Conservation (phyloP, 2,113 vertebrate species). For the Callionymus lyra region DNA sequence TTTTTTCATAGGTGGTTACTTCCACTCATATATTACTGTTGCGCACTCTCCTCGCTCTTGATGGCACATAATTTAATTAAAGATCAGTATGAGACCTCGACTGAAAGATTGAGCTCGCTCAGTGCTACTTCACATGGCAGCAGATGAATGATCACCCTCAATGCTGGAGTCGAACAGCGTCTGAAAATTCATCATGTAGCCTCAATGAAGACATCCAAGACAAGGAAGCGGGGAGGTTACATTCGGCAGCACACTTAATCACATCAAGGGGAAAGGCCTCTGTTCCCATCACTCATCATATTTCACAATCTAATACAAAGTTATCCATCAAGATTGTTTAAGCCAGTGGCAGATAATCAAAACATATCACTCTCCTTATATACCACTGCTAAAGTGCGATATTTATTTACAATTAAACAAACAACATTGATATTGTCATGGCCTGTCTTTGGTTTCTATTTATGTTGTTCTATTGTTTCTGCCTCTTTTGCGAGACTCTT, state of each 20-base stretch:
- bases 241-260: slow-evolving; percentile 27
- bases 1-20: neutral
- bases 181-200: slow-evolving; percentile 35
- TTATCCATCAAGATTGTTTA: slow-evolving; percentile 38
- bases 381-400: too few species aligned
- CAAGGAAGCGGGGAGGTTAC: slow-evolving; percentile 33
- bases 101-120: slow-evolving; percentile 34
- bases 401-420: too few species aligned
- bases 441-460: too few species aligned
- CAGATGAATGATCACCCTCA: slow-evolving; percentile 42
- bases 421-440: too few species aligned
- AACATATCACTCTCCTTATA: too few species aligned
- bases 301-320: slow-evolving; percentile 44
- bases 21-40: slow-evolving; percentile 39
- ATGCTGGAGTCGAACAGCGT: slow-evolving; percentile 17
- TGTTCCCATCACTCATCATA: slow-evolving; percentile 46
- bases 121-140: slow-evolving; percentile 43
- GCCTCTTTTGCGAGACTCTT: too few species aligned
- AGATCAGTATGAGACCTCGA: slow-evolving; percentile 24
- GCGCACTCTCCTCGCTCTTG: slow-evolving; percentile 1
- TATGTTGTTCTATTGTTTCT: too few species aligned
- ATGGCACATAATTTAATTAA: slow-evolving; percentile 45
- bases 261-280: slow-evolving; percentile 23
- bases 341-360: slow-evolving; percentile 29
- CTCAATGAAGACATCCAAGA: slow-evolving; percentile 43